Base-by-base conservation (phyloP, 2,888 invertebrate genomes). In the Caenorhabditis panamensis region DNA sequence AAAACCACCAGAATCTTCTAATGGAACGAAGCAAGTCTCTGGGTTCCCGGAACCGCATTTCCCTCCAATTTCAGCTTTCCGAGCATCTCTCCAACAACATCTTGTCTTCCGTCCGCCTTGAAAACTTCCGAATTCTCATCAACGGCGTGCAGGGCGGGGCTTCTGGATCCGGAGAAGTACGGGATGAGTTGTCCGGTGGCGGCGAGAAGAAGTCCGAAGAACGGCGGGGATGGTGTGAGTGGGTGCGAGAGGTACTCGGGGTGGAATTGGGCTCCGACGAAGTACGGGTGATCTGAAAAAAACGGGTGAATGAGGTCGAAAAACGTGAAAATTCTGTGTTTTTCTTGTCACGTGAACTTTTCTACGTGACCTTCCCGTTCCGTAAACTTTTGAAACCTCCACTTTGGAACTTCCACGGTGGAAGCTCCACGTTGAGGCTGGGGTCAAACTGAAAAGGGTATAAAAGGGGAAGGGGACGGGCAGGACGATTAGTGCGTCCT, bases 231-330 rank as follows among this genome's bases (percentile, higher is more conserved):
- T 18, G 88, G 89, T 94, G 94, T 47, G 83, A 96, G 92, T 0
- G 97, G 97, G 53, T 86, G 84, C 6, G 90, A 89, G 11, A 90
- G 86, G 78, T 98, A 99, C 92, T 99, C 99, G 0, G 99, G 99
- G 92, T 99, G 99, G 92, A 95, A 99, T 92, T 99, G 99, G 1
- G 96, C 96, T 0, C 95, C 95, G 5, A 97, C 95, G 91, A 95
- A 99, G 92, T 95, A 99, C 0, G 95, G 95, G 92, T 99, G 98
- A 64, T 93, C 93, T 91, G 88, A 20, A 88, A 86, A 8, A 24
- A 1, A 47, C 18, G 51, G 18, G 26, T 16, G 16, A 13, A n/a
- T n/a, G n/a, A n/a, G n/a, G n/a, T n/a, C n/a, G n/a, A n/a, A n/a
- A n/a, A n/a, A n/a, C n/a, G n/a, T n/a, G n/a, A n/a, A n/a, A n/a